Evolutionary conservation across 2,888 invertebrate genomes (phyloP).

Genomic region (Tanaodytes sp.): DNA sequence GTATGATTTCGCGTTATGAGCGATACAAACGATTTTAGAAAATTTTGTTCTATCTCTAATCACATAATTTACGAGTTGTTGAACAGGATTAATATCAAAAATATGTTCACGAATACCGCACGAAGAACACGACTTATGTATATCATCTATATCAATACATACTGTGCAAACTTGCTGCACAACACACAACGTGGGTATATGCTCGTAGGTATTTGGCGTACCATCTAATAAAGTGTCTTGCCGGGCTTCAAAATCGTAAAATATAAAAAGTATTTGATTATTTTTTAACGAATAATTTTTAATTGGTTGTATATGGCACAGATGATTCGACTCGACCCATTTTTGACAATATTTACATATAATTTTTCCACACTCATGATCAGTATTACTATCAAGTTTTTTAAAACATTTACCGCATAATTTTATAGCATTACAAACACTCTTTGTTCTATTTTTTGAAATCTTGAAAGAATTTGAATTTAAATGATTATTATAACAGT

Average conservation of each 20-base stretch:
- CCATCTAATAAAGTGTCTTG: constrained; percentile 1
- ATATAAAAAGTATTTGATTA: neutral
- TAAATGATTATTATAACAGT: too few species aligned
- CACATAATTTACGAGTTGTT: constrained; percentile 33
- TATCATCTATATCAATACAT: constrained; percentile 8
- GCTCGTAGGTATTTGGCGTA: neutral
- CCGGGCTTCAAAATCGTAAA: constrained; percentile 21
- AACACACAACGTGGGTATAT: constrained; percentile 14
- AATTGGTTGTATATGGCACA: too few species aligned
- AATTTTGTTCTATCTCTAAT: constrained; percentile 7
- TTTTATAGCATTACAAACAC: too few species aligned
- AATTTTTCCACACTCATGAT: too few species aligned
- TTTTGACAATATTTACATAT: too few species aligned
- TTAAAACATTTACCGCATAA: too few species aligned
- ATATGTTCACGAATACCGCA: constrained; percentile 33
- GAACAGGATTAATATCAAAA: constrained; percentile 22
- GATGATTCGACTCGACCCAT: too few species aligned
- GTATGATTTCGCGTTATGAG: constrained; percentile 30
- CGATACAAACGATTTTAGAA: constrained; percentile 41
- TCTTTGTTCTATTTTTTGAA: too few species aligned
- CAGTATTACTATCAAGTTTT: too few species aligned
- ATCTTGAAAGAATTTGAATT: too few species aligned
- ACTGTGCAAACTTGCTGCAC: constrained; percentile 7
- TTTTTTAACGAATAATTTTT: too few species aligned
- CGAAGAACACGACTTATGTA: neutral